A percentile compares a stretch with the other conserved stretches of the same genome.
Evolutionary conservation across 2,888 invertebrate genomes (phyloP).

Genomic region (Augochlorella aurata): DNA sequence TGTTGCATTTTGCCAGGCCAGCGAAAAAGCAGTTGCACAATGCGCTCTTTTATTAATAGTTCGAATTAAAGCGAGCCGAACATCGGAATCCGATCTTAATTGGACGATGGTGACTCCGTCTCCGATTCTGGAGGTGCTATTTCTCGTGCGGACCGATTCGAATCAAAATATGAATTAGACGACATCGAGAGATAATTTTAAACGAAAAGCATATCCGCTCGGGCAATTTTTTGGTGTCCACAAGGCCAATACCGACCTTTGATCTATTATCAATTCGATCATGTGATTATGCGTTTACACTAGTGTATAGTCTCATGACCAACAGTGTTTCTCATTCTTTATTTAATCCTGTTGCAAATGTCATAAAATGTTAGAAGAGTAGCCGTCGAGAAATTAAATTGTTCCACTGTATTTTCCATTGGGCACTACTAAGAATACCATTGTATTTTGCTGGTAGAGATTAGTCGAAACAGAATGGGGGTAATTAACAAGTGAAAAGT

Average conservation of each 20-base stretch:
- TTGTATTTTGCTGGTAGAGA: too few relatives aligned
- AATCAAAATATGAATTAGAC: not conserved
- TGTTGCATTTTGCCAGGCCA: slow-evolving; percentile 35
- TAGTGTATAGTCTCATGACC: not conserved
- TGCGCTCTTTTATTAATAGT: slow-evolving; percentile 43
- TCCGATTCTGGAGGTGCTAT: slow-evolving; percentile 26
- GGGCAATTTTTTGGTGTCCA: not conserved
- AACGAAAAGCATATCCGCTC: not conserved
- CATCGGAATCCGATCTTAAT: slow-evolving; percentile 35
- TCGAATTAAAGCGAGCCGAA: slow-evolving; percentile 28
- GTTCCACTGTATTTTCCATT: too few relatives aligned
- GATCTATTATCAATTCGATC: slow-evolving; percentile 8
- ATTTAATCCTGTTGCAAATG: not conserved
- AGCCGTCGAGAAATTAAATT: not conserved
- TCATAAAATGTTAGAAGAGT: not conserved
- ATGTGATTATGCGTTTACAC: not conserved
- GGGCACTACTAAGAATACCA: too few relatives aligned
- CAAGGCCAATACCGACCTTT: not conserved
- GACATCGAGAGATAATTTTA: not conserved
- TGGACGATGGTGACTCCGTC: not conserved
- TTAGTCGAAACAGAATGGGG: not conserved
- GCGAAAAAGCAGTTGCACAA: slow-evolving; percentile 37
- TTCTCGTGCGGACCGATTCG: not conserved
- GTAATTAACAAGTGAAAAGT: not conserved
- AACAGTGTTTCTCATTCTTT: not conserved